These are phyloP conservation scores for Anomalospiza imberbis DNA, from an alignment of 2,797 vertebrate genomes.

Conservation along the genomic window DNA sequence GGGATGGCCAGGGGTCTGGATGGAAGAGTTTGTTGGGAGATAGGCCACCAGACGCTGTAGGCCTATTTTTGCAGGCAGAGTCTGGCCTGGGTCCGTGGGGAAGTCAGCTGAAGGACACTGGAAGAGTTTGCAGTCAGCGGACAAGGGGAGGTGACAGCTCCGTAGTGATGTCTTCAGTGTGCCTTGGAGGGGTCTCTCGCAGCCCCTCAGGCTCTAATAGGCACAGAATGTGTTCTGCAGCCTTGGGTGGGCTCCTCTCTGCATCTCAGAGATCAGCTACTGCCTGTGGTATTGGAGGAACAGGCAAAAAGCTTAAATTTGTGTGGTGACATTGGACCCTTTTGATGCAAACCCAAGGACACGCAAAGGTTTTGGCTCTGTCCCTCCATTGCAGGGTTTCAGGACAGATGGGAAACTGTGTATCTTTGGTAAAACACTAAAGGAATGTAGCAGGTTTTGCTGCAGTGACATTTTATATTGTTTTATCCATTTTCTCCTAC, in stretches of 20 bases:
- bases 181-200: background rate
- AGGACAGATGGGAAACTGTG: background rate
- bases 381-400: background rate
- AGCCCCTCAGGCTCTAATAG: background rate
- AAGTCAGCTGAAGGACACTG: background rate
- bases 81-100: background rate
- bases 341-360: background rate
- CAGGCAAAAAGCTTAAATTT: background rate
- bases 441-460: background rate
- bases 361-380: background rate
- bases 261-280: background rate
- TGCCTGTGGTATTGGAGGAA: background rate
- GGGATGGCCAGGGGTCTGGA: background rate
- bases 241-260: background rate
- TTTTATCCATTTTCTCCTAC: background rate
- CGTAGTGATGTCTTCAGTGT: fast-evolving
- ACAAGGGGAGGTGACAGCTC: background rate
- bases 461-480: background rate
- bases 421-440: background rate
- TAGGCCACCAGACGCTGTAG: background rate
- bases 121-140: background rate
- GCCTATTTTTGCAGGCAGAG: background rate
- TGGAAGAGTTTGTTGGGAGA: background rate
- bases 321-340: background rate
- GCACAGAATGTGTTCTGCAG: background rate